Evolutionary conservation across 2,797 vertebrate species (phyloP).

Genomic region (Enteromius thamalakanensis): DNA sequence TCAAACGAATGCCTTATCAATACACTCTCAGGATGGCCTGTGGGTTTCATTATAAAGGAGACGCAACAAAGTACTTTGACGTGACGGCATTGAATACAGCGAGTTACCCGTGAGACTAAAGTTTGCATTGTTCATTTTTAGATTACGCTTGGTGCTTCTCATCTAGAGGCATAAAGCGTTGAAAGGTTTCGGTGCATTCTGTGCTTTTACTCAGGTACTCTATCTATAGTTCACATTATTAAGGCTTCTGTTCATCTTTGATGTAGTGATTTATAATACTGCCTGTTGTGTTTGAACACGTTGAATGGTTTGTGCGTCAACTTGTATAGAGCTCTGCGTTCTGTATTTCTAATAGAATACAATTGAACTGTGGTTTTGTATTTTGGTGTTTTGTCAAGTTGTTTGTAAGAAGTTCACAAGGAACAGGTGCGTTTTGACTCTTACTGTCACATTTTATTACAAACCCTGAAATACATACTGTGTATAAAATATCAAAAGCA

Average conservation of each 20-base stretch:
- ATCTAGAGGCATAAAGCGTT: neutral
- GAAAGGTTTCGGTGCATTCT: constrained; percentile 11
- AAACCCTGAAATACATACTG: neutral
- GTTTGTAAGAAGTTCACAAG: constrained; percentile 22
- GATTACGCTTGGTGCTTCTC: neutral
- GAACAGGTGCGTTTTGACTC: constrained; percentile 28
- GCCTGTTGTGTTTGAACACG: constrained; percentile 3
- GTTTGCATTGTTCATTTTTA: constrained; percentile 10
- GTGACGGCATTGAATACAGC: neutral
- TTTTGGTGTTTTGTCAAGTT: neutral
- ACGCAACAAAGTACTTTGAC: neutral
- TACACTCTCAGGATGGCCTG: neutral
- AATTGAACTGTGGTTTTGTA: constrained; percentile 3
- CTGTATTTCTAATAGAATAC: neutral
- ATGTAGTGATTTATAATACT: constrained; percentile 19
- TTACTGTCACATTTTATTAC: constrained; percentile 30
- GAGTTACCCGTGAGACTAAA: neutral
- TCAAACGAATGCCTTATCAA: constrained; percentile 23
- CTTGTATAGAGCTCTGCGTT: constrained; percentile 12
- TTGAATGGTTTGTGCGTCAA: constrained; percentile 11
- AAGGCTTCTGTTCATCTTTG: constrained; percentile 12
- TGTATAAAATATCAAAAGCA: constrained; percentile 31
- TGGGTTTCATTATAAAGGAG: constrained; percentile 10
- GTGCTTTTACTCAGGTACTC: constrained; percentile 28
- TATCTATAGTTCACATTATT: neutral